Base-by-base conservation (phyloP, 2,888 invertebrate genomes). In the Perithous albicinctus region DNA sequence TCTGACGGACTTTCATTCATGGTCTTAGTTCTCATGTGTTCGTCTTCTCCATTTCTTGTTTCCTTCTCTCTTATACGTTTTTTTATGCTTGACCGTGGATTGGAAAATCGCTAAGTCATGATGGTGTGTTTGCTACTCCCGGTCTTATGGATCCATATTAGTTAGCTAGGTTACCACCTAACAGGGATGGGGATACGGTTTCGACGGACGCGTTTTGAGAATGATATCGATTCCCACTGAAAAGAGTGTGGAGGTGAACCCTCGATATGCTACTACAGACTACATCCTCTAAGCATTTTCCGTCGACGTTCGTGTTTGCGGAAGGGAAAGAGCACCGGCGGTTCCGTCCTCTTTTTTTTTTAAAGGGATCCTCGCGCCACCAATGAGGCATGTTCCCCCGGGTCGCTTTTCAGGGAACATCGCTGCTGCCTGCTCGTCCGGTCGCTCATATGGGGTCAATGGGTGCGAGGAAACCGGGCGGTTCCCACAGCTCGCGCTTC, bases 401-500 rank as follows among this genome's bases (percentile, higher is more conserved):
- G 83, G 69, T 80, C 85, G 85, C 85, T 86, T 78, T 77, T 83
- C 80, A 79, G 82, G 82, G 82, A 85, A 86, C 85, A 20, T 29
- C 23, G 29, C 43, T 59, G 26, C 64, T 8, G 66, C n/a, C 23
- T 26, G 63, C 83, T 85, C 85, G 86, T 85, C 85, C 85, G 85
- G 85, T 73, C 77, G 84, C 78, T 83, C 86, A 82, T 79, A 54
- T 72, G 69, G 6, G 18, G 23, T 82, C 76, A 84, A 84, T 88
- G 88, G 87, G 88, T 86, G 89, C 86, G 86, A 86, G 86, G 66
- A 54, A 83, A 85, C 86, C 84, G 86, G 88, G 85, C 78, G 88
- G 89, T 91, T 91, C 91, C 91, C 91, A 91, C 91, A 91, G 88
- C 80, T 70, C 77, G 84, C 18, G 32, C 66, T 7, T 26, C 29